Evolutionary conservation across 2,888 invertebrate genomes (phyloP), one percentile per base, ranked within the genome.

Genomic region (Scaptomyza reducta): DNA sequence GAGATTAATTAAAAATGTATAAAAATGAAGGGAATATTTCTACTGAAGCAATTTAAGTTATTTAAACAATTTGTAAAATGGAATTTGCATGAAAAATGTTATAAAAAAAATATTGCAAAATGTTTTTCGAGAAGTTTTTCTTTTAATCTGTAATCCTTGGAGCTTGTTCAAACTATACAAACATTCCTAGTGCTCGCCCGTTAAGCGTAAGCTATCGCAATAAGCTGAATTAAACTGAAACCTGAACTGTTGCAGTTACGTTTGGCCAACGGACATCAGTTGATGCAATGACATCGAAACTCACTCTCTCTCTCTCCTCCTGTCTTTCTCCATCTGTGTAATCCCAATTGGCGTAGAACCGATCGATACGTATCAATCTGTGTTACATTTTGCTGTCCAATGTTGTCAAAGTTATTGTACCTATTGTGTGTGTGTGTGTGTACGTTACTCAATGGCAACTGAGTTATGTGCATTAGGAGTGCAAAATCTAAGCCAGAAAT

Each of bases 401-500:
- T 67, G 51, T 74, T 68, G 69, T 68, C 80, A 59, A 72, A 77
- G 81, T 80, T 77, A 80, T 84, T 87, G 81, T 78, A 65, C 53
- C 75, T 80, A 66, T 77, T 84, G 40, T 63, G 55, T 60, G 50
- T 33, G 41, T 54, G 33, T 35, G 44, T 53, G 38, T 47, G 16
- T 61, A 40, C 51, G 55, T 60, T n/a, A 18, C 25, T 22, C 31
- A 31, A 44, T 56, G 45, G 66, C 60, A 57, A 62, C 44, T 46
- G 55, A 54, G 66, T 25, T 42, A 54, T n/a, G 44, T 46, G 55
- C 46, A 59, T 25, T 42, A 65, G 40, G n/a, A 40, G 18, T 49
- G 38, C 55, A 64, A 58, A 67, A 65, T 61, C 61, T 49, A 64
- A 69, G 64, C 55, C 79, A 69, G 47, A 61, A 81, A 73, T 76